Evolutionary conservation across 2,797 vertebrate genomes (phyloP).

Genomic region (Novumbra hubbsi): DNA sequence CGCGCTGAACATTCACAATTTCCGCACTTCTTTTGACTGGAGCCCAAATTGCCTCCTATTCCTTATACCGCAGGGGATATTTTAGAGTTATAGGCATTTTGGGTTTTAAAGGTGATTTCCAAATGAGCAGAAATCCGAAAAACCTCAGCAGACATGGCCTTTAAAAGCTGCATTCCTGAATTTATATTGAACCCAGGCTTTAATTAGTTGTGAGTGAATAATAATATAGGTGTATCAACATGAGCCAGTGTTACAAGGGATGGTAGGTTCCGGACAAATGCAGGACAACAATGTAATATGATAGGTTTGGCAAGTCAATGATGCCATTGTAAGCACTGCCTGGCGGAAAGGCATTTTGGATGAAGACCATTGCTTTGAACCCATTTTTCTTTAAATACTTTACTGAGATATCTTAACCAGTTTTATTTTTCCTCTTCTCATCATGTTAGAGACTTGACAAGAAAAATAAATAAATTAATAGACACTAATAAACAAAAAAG

Average conservation of each 20-base stretch:
- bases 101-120: no score
- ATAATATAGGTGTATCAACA: neutral
- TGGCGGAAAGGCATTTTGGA: slow-evolving; percentile 9
- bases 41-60: slow-evolving; percentile 8
- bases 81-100: no score
- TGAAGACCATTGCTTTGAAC: slow-evolving; percentile 7
- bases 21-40: no score
- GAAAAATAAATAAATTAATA: neutral
- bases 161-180: no score
- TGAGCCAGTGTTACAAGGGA: neutral
- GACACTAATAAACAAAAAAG: neutral
- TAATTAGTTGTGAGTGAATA: neutral
- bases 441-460: neutral
- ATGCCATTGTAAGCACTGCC: neutral
- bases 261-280: neutral
- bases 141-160: no score
- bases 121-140: no score
- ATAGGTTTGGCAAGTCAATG: slow-evolving; percentile 16
- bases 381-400: neutral
- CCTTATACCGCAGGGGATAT: neutral
- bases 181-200: no score
- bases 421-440: neutral
- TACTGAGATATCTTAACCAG: slow-evolving; percentile 1
- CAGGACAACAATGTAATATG: slow-evolving; percentile 8
- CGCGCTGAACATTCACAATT: slow-evolving; percentile 18